Conservation (phyloP, 2,113 vertebrate species). For the Nicator chloris region DNA sequence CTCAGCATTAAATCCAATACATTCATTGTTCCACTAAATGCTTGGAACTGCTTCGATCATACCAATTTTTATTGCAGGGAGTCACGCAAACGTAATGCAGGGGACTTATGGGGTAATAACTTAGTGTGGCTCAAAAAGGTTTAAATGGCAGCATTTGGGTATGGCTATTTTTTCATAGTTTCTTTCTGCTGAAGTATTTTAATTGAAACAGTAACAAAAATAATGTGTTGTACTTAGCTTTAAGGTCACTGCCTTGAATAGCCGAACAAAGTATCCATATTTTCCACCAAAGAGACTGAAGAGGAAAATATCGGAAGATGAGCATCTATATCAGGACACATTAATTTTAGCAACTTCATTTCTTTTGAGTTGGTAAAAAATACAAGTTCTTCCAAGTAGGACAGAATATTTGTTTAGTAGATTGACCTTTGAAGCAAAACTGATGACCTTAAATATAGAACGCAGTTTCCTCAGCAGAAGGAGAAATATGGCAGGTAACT, state of each 20-base stretch:
- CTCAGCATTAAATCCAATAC: neutral
- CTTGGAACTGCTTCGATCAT: neutral
- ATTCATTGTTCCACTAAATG: neutral
- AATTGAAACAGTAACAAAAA: neutral
- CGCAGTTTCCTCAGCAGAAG: accelerated
- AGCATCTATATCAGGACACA: neutral
- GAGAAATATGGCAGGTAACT: neutral
- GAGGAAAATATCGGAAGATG: neutral
- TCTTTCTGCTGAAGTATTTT: neutral
- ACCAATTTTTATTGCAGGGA: neutral
- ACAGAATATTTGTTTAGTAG: neutral
- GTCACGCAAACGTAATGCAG: neutral
- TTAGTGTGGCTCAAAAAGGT: neutral
- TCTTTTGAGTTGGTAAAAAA: neutral
- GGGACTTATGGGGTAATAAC: neutral
- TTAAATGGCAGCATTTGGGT: neutral
- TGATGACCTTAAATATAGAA: neutral
- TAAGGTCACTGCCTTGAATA: neutral
- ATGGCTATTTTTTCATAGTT: neutral
- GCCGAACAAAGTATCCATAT: neutral
- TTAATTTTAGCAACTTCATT: neutral
- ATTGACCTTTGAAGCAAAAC: neutral
- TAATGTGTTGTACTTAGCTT: neutral
- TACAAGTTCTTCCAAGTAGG: neutral
- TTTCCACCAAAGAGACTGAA: neutral